Percentiles rank a stretch among this genome's conserved stretches.
These are phyloP conservation scores for Lampris megalopsis DNA, from an alignment of 2,113 vertebrate species.

Conservation along the genomic window DNA sequence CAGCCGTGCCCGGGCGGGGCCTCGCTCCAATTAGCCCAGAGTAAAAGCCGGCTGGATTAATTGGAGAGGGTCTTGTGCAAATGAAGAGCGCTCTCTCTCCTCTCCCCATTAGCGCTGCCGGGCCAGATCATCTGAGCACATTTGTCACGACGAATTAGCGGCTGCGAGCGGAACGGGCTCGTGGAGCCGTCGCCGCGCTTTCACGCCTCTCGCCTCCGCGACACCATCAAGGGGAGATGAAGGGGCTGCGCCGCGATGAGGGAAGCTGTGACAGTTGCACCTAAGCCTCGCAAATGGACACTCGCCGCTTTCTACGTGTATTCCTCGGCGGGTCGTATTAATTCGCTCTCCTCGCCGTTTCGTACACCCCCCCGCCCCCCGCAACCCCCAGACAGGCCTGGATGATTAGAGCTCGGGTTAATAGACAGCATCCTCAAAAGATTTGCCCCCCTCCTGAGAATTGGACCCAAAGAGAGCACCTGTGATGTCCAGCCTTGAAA, in stretches of 20 bases:
- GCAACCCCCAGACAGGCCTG: constrained; percentile 42
- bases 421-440: constrained; percentile 78
- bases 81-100: constrained; percentile 77
- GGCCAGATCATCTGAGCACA: constrained; percentile 81
- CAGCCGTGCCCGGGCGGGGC: constrained; percentile 72
- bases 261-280: constrained; percentile 76
- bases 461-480: constrained; percentile 74
- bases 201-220: constrained; percentile 82
- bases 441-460: constrained; percentile 66
- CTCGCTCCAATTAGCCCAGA: constrained; percentile 80
- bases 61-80: constrained; percentile 81
- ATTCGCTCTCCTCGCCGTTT: constrained; percentile 76
- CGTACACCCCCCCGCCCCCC: constrained; percentile 58
- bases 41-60: constrained; percentile 81
- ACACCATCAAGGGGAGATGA: constrained; percentile 80
- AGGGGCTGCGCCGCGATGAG: constrained; percentile 70
- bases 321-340: constrained; percentile 72
- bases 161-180: constrained; percentile 77
- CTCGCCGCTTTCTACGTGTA: constrained; percentile 67
- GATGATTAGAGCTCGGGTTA: constrained; percentile 80
- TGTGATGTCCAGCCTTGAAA: constrained; percentile 77
- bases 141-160: constrained; percentile 85
- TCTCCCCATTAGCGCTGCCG: constrained; percentile 81
- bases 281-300: constrained; percentile 80
- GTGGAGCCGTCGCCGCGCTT: constrained; percentile 79